phyloP scores from a whole-genome alignment of 2,888 invertebrate species.

The Melitaea athalia region DNA sequence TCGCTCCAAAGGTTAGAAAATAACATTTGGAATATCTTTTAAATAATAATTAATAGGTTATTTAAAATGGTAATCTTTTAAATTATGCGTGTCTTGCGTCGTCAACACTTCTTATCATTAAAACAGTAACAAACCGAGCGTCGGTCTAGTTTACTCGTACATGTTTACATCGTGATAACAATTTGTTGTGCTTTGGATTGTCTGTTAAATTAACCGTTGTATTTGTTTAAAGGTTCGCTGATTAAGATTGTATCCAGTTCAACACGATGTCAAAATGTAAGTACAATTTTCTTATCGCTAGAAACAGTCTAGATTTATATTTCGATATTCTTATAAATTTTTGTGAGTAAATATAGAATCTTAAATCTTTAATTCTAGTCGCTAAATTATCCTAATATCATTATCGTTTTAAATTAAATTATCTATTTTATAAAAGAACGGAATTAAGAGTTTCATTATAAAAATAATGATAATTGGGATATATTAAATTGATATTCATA shows the following conservation, averaged over 20 bases:
- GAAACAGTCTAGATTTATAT: neutral
- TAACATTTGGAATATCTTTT: no score
- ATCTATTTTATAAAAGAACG: no score
- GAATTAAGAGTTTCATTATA: no score
- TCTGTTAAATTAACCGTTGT: conserved; percentile 15
- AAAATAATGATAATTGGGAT: no score
- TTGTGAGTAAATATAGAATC: no score
- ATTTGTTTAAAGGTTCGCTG: conserved; percentile 36
- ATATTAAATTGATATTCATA: no score
- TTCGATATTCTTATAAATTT: neutral
- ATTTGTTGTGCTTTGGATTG: neutral
- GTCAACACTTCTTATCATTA: conserved; percentile 23
- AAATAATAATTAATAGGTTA: neutral
- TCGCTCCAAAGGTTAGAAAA: neutral
- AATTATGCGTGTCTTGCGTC: neutral
- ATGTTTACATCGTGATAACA: conserved; percentile 9
- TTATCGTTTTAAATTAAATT: no score
- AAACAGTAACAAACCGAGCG: conserved; percentile 9
- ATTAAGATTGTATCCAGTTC: conserved; percentile 23
- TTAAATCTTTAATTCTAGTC: no score
- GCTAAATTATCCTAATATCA: no score
- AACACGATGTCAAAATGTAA: conserved; percentile 42
- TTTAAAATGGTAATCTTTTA: conserved; percentile 7
- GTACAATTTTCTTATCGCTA: conserved; percentile 22
- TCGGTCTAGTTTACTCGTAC: conserved; percentile 23